Conservation (phyloP, 2,113 vertebrate genomes). For the Physeter macrocephalus region DNA sequence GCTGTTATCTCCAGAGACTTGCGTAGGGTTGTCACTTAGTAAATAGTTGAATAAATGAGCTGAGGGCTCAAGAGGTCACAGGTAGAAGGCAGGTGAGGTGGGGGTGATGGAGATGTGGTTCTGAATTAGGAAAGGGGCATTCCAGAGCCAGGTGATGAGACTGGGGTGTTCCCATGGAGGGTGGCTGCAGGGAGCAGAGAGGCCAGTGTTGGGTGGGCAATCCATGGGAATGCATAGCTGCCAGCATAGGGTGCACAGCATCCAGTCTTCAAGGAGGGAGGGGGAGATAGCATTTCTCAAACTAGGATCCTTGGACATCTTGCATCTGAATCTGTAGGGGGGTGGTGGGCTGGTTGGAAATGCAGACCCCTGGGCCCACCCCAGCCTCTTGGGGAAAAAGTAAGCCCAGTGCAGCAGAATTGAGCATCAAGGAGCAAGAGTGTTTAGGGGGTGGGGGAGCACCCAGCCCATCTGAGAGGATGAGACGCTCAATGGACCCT, state of each 20-base stretch:
- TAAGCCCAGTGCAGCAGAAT: background rate
- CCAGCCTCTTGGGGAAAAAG: background rate
- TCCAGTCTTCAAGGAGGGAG: background rate
- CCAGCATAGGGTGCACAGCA: background rate
- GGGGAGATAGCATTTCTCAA: background rate
- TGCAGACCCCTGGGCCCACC: background rate
- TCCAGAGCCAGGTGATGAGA: background rate
- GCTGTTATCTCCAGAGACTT: slow-evolving; percentile 21
- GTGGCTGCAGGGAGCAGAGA: background rate
- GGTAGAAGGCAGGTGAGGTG: background rate
- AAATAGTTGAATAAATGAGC: slow-evolving; percentile 16
- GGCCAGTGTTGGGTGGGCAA: background rate
- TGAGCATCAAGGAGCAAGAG: background rate
- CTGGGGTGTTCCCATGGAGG: background rate
- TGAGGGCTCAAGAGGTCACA: background rate
- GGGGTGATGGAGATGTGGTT: background rate
- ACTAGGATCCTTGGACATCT: background rate
- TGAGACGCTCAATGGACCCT: background rate
- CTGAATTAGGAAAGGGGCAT: background rate
- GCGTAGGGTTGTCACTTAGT: background rate
- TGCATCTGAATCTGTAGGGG: background rate
- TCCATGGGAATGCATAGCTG: background rate
- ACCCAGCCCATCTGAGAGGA: background rate
- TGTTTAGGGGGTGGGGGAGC: background rate
- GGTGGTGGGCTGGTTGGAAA: background rate